Percentiles rank a stretch among this genome's conserved stretches.
Conservation (phyloP, 92 coral and sea anemone species). For the Palythoa heliodiscus region DNA sequence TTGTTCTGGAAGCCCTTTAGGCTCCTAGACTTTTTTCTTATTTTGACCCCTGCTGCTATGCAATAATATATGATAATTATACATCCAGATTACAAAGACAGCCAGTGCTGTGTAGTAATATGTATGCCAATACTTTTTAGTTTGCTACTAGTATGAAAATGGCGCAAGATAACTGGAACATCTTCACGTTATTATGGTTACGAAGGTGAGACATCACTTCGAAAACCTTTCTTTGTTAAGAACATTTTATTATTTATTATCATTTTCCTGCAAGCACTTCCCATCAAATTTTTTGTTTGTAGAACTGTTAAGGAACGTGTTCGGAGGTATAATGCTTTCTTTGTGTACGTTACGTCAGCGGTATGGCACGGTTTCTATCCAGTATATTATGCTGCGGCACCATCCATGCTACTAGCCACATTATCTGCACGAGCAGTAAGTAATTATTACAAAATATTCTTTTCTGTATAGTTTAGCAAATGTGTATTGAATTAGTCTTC, state of each 20-base stretch:
- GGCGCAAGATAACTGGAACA: conserved; percentile 47
- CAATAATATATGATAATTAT: not conserved
- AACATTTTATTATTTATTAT: not conserved
- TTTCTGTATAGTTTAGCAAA: not conserved
- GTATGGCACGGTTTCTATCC: conserved; percentile 46
- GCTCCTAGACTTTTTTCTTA: too few relatives aligned
- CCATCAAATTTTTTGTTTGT: not conserved
- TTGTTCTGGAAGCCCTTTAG: too few relatives aligned
- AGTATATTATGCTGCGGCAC: conserved; percentile 38
- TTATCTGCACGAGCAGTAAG: conserved; percentile 33
- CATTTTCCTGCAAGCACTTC: not conserved
- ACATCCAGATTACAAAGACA: not conserved
- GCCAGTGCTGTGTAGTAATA: not conserved
- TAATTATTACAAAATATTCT: not conserved
- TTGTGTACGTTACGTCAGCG: conserved; percentile 21
- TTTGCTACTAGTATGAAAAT: conserved; percentile 36
- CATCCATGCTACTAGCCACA: conserved; percentile 33
- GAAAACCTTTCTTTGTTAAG: not conserved
- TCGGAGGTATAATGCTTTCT: conserved; percentile 5
- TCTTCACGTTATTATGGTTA: conserved; percentile 22
- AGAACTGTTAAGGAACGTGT: conserved; percentile 39
- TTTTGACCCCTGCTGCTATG: too few relatives aligned
- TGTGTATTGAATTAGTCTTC: not conserved
- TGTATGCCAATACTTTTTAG: not conserved
- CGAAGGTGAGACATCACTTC: conserved; percentile 20